These are phyloP conservation scores for Kradibia gibbosae DNA, from an alignment of 1,140 invertebrate genomes.

Conservation along the genomic window DNA sequence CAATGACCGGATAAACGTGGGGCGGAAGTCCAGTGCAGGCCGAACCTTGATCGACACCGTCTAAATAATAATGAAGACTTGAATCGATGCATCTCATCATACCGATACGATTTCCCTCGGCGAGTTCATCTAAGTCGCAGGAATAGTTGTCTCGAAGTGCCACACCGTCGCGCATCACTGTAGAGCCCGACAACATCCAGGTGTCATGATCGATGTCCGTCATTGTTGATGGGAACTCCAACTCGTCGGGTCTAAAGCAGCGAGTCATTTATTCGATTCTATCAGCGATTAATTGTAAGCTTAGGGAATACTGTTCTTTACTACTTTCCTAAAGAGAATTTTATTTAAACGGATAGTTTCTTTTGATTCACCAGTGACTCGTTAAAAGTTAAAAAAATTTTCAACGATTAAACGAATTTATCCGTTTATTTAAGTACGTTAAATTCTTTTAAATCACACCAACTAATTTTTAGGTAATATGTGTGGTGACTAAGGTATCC, in stretches of 20 bases:
- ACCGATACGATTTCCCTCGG: constrained; percentile 84
- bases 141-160: constrained; percentile 87
- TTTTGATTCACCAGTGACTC: too few relatives aligned
- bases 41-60: constrained; percentile 91
- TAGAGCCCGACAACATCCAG: constrained; percentile 90
- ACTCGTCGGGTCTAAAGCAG: constrained; percentile 84
- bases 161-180: constrained; percentile 87
- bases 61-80: constrained; percentile 90
- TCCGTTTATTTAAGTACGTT: too few relatives aligned
- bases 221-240: constrained; percentile 90
- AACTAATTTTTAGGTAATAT: too few relatives aligned
- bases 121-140: constrained; percentile 86
- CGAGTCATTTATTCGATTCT: too few relatives aligned
- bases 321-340: too few relatives aligned
- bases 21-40: constrained; percentile 87
- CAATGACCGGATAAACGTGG: constrained; percentile 94
- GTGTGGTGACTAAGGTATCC: too few relatives aligned
- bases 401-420: too few relatives aligned
- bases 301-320: too few relatives aligned
- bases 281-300: too few relatives aligned
- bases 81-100: constrained; percentile 89
- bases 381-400: too few relatives aligned
- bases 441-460: too few relatives aligned
- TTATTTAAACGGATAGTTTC: too few relatives aligned
- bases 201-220: constrained; percentile 94